Evolutionary conservation across 2,797 vertebrate species (phyloP).

Genomic region (Pantherophis vulpinus): DNA sequence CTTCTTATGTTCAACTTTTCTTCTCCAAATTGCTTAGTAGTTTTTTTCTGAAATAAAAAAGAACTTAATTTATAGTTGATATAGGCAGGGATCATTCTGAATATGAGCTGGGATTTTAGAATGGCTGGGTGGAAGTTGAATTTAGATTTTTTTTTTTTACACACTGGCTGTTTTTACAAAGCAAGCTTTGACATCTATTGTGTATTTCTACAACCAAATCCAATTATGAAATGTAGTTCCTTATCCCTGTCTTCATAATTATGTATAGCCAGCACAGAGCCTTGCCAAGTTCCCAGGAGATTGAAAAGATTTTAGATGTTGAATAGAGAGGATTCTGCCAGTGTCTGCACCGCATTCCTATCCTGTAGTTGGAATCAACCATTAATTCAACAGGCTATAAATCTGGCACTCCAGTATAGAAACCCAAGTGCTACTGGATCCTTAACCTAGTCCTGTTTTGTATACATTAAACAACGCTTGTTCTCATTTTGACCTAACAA

Average conservation of each 20-base stretch:
- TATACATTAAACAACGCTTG: not conserved
- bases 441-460: not conserved
- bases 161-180: not conserved
- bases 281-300: constrained; percentile 7
- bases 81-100: not conserved
- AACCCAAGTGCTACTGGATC: not conserved
- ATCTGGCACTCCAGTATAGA: not conserved
- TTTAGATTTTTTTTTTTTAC: not conserved
- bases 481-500: not conserved
- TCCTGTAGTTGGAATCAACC: not conserved
- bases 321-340: not conserved
- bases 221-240: not conserved
- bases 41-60: constrained; percentile 71
- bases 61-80: not conserved
- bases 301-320: constrained; percentile 5
- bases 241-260: constrained; percentile 2
- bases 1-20: constrained; percentile 62
- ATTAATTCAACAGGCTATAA: not conserved
- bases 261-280: not conserved
- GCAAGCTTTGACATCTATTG: not conserved
- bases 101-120: not conserved
- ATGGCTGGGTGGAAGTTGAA: not conserved
- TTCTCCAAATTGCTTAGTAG: constrained; percentile 57
- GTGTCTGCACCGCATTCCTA: not conserved
- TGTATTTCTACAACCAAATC: not conserved